A percentile compares a stretch with the other conserved stretches of the same genome.
phyloP scores from a whole-genome alignment of 2,113 vertebrate species.

The Perca schrenkii region DNA sequence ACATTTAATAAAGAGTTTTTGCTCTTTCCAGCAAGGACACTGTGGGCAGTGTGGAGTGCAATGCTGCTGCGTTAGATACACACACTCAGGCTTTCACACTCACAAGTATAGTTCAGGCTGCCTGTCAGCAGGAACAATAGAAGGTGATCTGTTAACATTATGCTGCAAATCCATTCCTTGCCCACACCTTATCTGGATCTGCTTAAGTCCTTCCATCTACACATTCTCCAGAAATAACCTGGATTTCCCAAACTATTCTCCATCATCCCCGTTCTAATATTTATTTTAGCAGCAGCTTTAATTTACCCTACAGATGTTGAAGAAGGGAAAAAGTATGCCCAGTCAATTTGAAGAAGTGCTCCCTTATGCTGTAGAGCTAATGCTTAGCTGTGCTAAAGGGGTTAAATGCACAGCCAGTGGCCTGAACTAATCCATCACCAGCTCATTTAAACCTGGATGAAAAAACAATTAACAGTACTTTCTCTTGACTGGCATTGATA shows the following conservation, averaged over 20 bases:
- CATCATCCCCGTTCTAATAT: constrained; percentile 51
- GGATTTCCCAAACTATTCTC: constrained; percentile 42
- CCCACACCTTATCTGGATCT: constrained; percentile 50
- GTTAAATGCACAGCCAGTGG: constrained; percentile 37
- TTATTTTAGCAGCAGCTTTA: constrained; percentile 43
- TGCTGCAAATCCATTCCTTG: constrained; percentile 46
- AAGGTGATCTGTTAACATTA: constrained; percentile 57
- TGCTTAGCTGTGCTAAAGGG: background rate
- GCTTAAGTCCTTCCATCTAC: constrained; percentile 32
- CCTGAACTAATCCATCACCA: constrained; percentile 45
- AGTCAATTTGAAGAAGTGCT: constrained; percentile 20
- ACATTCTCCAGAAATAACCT: constrained; percentile 40
- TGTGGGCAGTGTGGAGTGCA: constrained; percentile 11
- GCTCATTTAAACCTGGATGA: constrained; percentile 50
- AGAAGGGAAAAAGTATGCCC: constrained; percentile 35
- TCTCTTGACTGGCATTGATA: constrained; percentile 59
- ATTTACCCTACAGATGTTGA: constrained; percentile 36
- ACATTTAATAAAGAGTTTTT: background rate
- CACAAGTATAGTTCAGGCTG: constrained; percentile 16
- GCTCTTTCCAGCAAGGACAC: background rate
- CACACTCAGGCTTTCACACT: background rate
- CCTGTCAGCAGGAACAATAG: constrained; percentile 39
- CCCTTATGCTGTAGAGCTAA: constrained; percentile 4
- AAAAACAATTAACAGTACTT: constrained; percentile 51
- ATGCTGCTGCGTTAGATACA: constrained; percentile 4